phyloP scores from a whole-genome alignment of 37 sponge, comb jelly and placozoan species.

The Ephydatia muelleri region DNA sequence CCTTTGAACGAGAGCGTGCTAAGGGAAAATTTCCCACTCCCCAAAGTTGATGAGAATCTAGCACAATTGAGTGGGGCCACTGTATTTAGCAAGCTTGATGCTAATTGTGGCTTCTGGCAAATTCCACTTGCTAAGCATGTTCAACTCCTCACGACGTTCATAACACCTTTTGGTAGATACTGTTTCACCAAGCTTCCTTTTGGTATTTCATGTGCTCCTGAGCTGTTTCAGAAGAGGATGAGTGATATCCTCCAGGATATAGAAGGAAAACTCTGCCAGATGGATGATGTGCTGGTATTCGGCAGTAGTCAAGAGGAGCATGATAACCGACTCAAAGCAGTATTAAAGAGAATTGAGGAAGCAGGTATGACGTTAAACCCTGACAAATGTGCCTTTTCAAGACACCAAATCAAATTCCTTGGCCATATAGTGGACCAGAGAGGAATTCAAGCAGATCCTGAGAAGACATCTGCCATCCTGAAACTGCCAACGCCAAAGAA shows the following conservation, averaged over 20 bases:
- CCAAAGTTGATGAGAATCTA: constrained; percentile 49
- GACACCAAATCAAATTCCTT: neutral
- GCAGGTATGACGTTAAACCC: constrained; percentile 17
- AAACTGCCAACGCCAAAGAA: constrained; percentile 27
- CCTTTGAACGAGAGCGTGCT: constrained; percentile 37
- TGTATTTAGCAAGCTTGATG: no score
- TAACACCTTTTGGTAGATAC: constrained; percentile 44
- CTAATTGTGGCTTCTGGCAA: constrained; percentile 63
- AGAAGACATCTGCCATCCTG: constrained; percentile 30
- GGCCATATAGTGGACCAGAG: constrained; percentile 37
- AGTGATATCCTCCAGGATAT: constrained; percentile 16
- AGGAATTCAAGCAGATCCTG: constrained; percentile 45
- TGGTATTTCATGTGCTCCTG: constrained; percentile 58
- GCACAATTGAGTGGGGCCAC: constrained; percentile 41
- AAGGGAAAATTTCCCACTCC: constrained; percentile 55
- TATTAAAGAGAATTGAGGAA: neutral
- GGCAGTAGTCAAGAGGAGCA: constrained; percentile 19
- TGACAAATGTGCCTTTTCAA: constrained; percentile 24
- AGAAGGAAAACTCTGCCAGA: constrained; percentile 46
- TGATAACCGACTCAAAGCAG: constrained; percentile 13
- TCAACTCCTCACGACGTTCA: constrained; percentile 38
- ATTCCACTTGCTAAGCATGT: constrained; percentile 30
- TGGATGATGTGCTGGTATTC: constrained; percentile 44
- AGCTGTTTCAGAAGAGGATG: constrained; percentile 59
- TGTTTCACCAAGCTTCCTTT: constrained; percentile 51